Base-by-base conservation (phyloP, 2,888 invertebrate genomes). In the Scaptomyza polygonia region DNA sequence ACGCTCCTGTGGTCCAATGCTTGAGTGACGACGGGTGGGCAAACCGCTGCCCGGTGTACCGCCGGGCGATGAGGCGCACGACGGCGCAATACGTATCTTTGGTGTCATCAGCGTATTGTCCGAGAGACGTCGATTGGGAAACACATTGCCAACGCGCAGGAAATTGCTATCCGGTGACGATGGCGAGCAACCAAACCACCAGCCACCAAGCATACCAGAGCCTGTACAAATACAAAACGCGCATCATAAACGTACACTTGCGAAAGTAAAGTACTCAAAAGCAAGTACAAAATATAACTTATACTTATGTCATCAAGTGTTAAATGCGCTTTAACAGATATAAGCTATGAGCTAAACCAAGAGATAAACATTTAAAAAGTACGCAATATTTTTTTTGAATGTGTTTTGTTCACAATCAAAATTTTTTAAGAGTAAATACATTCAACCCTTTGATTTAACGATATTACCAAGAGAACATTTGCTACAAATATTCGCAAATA, bases 41-140 rank as follows among this genome's bases (percentile, higher is more conserved):
- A 97, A 92, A 0, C 96, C 96, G 66, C 86, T 88, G 61, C 95
- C 95, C 6, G 96, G 95, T 91, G 94, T 72, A 91, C 94, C 75
- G 5, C 95, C 95, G 0, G 95, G 95, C 0, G 97, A 97, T 3
- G 97, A 96, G 11, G 97, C 96, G 91, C 97, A 97, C 14, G 97
- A 97, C 9, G 97, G 97, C 0, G 97, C 97, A 67, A 97, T 95
- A 54, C 96, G 95, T 77, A 97, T 97, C 92, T 97, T 97, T 36
- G 97, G 97, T 71, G 96, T 96, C 95, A 97, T 96, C 89, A 97
- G 92, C 48, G 97, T 97, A 91, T 98, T 98, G 92, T 98, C 98
- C 25, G 97, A 97, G 57, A 97, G 94, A 53, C 98, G 95, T 55
- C 97, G 95, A 90, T 95, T 97, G 53, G 97, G 96, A 91, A 97